Evolutionary conservation across 1,140 invertebrate genomes (phyloP), one percentile per base, ranked within the genome.

Genomic region (Heliothis virescens): DNA sequence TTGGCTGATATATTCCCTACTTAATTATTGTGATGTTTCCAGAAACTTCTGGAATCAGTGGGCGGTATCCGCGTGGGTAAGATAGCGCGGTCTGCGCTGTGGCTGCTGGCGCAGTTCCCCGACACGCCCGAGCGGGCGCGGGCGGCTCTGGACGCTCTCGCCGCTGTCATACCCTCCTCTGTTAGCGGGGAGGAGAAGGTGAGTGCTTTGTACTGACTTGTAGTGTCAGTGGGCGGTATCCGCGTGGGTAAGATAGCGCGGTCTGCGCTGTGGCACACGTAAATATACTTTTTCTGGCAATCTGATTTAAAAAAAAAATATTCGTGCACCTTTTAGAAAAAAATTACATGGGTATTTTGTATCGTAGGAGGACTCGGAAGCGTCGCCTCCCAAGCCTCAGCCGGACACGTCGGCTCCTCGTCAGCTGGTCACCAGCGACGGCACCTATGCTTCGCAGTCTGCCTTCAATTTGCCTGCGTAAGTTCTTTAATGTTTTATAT

Each of bases 91-190:
- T 97, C 98, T 5, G 98, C 99, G 2, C 95, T 99, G n/a, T 99
- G 99, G 99, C 99, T 99, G 87, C 95, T 99, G 50, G 99, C 99
- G 47, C 99, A 99, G 95, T 99, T 99, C 92, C 98, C 98, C 0
- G 97, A 97, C 26, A 96, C 95, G 0, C 94, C 96, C 10, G 96
- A 97, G 3, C 97, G 99, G 82, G 98, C 99, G 47, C 95, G 97
- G 75, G 96, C 96, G 76, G 97, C 99, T 0, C 96, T 99, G 90
- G 96, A 96, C 63, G 96, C 96, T 81, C 95, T 99, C 29, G 96
- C 97, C 80, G 95, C 96, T 78, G 96, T 97, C 41, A 94, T 99
- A 11, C 96, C 99, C 55, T 96, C 99, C 77, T 92, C 96, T 79
- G 93, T 96, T 1, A 96, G 97, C n/a, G 96, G 96, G 81, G 85